Conservation (phyloP, 2,797 vertebrate species). For the Poecile montanus region DNA sequence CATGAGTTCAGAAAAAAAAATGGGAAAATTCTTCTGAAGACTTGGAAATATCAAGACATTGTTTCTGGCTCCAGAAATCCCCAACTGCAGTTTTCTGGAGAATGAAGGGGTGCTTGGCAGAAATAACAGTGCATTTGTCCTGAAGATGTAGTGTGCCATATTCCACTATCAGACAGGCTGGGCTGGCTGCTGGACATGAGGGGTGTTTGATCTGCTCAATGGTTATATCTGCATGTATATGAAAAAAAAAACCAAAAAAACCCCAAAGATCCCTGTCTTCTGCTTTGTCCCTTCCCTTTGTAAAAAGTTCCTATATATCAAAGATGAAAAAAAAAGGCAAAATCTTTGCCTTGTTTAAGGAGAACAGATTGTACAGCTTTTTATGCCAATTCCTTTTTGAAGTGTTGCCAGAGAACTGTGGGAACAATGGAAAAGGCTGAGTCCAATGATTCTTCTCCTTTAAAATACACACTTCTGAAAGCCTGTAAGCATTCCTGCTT, state of each 20-base stretch:
- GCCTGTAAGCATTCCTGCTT: background rate
- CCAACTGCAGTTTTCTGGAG: background rate
- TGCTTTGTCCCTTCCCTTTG: background rate
- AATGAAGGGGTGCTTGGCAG: background rate
- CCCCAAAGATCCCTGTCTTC: background rate
- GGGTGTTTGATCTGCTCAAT: background rate
- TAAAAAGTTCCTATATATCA: background rate
- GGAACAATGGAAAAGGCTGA: slow-evolving; percentile 27
- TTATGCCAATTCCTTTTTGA: background rate
- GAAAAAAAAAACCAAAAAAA: no score
- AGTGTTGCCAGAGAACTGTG: background rate
- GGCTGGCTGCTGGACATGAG: background rate
- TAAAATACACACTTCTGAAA: background rate
- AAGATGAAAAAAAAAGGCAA: background rate
- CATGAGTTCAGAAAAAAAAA: background rate
- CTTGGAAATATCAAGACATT: background rate
- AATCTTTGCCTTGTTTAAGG: background rate
- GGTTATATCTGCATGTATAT: background rate
- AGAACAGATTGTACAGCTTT: slow-evolving; percentile 9
- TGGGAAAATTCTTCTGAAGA: background rate
- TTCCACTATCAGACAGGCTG: background rate
- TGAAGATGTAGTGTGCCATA: accelerated
- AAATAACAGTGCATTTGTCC: background rate
- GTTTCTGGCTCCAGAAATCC: background rate
- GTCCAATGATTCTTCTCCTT: background rate